Conservation (phyloP, 2,888 invertebrate species). For the Clostera curtula region DNA sequence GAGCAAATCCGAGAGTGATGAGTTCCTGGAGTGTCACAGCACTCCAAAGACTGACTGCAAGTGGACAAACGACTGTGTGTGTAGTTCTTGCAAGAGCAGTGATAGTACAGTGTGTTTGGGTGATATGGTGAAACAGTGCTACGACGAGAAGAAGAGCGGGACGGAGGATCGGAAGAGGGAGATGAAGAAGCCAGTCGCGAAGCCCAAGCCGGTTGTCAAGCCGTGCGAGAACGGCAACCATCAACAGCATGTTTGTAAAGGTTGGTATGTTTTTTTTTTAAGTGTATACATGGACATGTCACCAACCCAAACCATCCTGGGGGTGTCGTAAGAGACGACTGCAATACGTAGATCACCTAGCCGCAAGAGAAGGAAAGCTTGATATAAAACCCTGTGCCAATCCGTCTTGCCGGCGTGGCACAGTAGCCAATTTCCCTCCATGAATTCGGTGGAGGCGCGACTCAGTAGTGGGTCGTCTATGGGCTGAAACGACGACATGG, state of each 20-base stretch:
- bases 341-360: too few relatives aligned
- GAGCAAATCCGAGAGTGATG: slow-evolving; percentile 53
- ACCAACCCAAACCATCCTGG: too few relatives aligned
- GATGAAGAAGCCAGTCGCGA: slow-evolving; percentile 28
- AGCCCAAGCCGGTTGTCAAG: slow-evolving; percentile 42
- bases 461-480: too few relatives aligned
- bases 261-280: slow-evolving; percentile 29
- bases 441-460: too few relatives aligned
- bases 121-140: slow-evolving; percentile 46
- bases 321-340: too few relatives aligned
- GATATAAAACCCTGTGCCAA: too few relatives aligned
- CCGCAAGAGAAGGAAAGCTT: too few relatives aligned
- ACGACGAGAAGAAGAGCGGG: slow-evolving; percentile 38
- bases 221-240: slow-evolving; percentile 54
- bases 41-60: slow-evolving; percentile 56
- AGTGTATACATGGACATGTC: too few relatives aligned
- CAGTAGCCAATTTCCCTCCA: too few relatives aligned
- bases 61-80: slow-evolving; percentile 59
- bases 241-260: slow-evolving; percentile 65
- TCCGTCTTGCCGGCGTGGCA: too few relatives aligned
- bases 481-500: too few relatives aligned
- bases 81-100: slow-evolving; percentile 43
- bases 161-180: slow-evolving; percentile 34
- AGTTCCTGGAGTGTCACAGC: too few relatives aligned
- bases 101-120: slow-evolving; percentile 37